These are phyloP conservation scores for Tethea ocularis DNA, from an alignment of 2,888 invertebrate genomes.

Conservation along the genomic window DNA sequence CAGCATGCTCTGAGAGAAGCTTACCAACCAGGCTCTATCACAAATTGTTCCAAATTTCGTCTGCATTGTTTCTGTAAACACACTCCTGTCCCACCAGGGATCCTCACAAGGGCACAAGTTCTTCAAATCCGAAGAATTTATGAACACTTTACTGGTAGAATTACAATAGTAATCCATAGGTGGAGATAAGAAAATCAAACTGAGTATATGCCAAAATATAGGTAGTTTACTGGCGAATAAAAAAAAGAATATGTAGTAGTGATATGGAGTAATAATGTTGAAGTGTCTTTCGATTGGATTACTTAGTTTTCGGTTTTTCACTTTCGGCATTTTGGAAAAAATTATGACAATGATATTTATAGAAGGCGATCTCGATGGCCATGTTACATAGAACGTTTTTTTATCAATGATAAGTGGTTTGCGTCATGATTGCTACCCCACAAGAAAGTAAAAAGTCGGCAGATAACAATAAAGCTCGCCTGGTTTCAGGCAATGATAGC, in stretches of 20 bases:
- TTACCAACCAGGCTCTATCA: slow-evolving; percentile 54
- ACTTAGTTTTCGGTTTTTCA: slow-evolving; percentile 20
- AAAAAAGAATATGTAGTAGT: slow-evolving; percentile 53
- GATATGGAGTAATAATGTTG: slow-evolving; percentile 48
- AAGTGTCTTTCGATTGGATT: slow-evolving; percentile 66
- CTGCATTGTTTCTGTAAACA: slow-evolving; percentile 62
- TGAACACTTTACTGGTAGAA: slow-evolving; percentile 1
- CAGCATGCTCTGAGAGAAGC: slow-evolving; percentile 60
- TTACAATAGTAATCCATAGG: slow-evolving; percentile 57
- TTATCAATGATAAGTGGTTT: too few species aligned
- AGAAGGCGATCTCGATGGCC: neutral
- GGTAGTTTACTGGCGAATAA: slow-evolving; percentile 57
- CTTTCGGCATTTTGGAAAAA: slow-evolving; percentile 8
- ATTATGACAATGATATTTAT: neutral
- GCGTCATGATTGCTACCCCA: too few species aligned
- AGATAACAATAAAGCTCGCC: too few species aligned
- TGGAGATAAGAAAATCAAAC: slow-evolving; percentile 61
- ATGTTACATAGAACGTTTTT: neutral
- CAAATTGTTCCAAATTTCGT: slow-evolving; percentile 59
- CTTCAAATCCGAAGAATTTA: slow-evolving; percentile 16
- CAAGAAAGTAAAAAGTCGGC: too few species aligned
- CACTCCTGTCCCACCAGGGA: slow-evolving; percentile 54
- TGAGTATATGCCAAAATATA: slow-evolving; percentile 64
- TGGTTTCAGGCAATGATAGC: too few species aligned
- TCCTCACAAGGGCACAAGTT: slow-evolving; percentile 58